These are phyloP conservation scores for Spilarctia lutea DNA, from an alignment of 2,888 invertebrate species.

Conservation along the genomic window DNA sequence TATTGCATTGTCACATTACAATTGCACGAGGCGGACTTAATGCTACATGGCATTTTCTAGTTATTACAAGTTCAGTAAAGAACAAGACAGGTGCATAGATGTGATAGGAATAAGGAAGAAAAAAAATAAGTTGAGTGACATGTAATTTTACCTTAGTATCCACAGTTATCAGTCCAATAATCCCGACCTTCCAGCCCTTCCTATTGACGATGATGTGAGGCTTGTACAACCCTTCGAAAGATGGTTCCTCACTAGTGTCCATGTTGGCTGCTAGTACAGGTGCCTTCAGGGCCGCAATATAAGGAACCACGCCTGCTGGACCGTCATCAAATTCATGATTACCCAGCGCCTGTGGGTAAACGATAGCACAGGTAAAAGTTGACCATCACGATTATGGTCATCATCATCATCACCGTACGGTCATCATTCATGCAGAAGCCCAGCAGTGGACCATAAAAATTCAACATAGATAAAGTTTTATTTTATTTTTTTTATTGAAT, in stretches of 20 bases:
- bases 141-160: constrained; percentile 86
- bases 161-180: constrained; percentile 92
- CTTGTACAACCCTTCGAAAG: constrained; percentile 87
- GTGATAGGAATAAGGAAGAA: too few species aligned
- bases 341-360: constrained; percentile 89
- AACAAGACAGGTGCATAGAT: too few species aligned
- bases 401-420: too few species aligned
- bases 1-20: too few species aligned
- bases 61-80: too few species aligned
- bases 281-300: constrained; percentile 88
- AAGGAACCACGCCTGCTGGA: constrained; percentile 90
- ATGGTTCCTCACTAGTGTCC: constrained; percentile 89
- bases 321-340: constrained; percentile 96
- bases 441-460: too few species aligned
- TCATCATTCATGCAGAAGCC: too few species aligned
- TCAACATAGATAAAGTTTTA: too few species aligned
- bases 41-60: too few species aligned
- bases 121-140: background rate
- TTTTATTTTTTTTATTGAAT: too few species aligned
- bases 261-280: constrained; percentile 92
- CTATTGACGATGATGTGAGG: constrained; percentile 89
- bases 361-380: background rate
- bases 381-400: background rate
- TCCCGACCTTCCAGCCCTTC: constrained; percentile 90
- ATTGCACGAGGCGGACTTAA: too few species aligned